Conservation (phyloP, 2,888 invertebrate species). For the Drosophila greeni region DNA sequence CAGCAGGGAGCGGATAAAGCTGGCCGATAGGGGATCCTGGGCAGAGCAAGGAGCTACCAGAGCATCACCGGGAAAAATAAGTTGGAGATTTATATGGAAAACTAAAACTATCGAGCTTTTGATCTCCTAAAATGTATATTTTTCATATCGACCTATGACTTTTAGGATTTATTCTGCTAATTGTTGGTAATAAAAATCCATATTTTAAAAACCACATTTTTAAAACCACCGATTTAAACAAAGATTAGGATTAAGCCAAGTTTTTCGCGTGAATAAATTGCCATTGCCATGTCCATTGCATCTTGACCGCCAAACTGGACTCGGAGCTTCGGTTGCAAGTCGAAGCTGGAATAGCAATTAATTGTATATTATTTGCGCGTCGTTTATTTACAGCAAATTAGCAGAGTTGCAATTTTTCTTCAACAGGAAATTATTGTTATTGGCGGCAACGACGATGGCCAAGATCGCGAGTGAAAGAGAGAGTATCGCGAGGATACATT, state of each 20-base stretch:
- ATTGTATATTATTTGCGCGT: constrained; percentile 73
- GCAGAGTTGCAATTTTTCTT: constrained; percentile 71
- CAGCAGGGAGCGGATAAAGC: constrained; percentile 41
- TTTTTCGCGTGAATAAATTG: constrained; percentile 1
- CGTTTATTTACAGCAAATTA: constrained; percentile 73
- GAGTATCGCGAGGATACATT: constrained; percentile 17
- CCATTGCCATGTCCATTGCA: constrained; percentile 33
- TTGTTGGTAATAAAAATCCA: background rate
- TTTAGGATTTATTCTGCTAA: no score
- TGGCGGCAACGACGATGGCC: constrained; percentile 50
- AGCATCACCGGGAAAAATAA: constrained; percentile 19
- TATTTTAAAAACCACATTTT: background rate
- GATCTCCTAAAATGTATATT: background rate
- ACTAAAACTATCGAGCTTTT: background rate
- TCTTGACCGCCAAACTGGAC: constrained; percentile 55
- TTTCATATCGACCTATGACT: background rate
- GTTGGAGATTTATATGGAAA: background rate
- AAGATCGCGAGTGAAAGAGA: constrained; percentile 29
- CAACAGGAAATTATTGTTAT: constrained; percentile 67
- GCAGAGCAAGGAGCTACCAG: background rate
- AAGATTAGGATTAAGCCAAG: background rate
- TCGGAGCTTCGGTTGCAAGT: constrained; percentile 28
- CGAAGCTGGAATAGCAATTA: constrained; percentile 58
- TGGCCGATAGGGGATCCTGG: constrained; percentile 2
- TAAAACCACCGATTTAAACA: background rate